Conservation (phyloP, 2,797 vertebrate species). For the Syndactyla subalaris region DNA sequence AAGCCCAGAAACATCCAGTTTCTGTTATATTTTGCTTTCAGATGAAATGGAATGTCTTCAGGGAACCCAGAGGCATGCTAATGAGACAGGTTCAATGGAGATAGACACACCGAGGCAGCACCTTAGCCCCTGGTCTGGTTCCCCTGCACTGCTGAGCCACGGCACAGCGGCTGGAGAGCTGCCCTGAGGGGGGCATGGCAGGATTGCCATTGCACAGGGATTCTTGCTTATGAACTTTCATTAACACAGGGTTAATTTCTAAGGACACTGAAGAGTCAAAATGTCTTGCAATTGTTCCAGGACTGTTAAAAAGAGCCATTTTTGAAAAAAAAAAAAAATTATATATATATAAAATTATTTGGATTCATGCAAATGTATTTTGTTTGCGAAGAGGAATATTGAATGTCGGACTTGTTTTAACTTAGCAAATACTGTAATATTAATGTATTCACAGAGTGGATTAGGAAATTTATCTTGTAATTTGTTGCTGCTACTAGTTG, state of each 20-base stretch:
- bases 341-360: neutral
- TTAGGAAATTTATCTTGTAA: constrained; percentile 70
- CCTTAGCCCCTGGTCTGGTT: constrained; percentile 47
- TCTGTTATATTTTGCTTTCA: constrained; percentile 69
- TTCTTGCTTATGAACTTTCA: constrained; percentile 58
- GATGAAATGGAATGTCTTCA: constrained; percentile 44
- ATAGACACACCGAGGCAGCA: constrained; percentile 48
- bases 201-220: constrained; percentile 18
- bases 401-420: constrained; percentile 60
- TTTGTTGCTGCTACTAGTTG: constrained; percentile 64
- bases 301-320: neutral
- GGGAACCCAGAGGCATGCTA: constrained; percentile 53
- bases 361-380: constrained; percentile 40
- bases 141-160: neutral
- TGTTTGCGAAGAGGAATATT: constrained; percentile 59
- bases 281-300: constrained; percentile 39
- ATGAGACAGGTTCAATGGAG: constrained; percentile 67
- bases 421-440: constrained; percentile 70
- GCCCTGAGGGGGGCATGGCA: constrained; percentile 35
- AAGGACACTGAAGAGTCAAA: constrained; percentile 49
- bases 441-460: constrained; percentile 66
- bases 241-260: constrained; percentile 62
- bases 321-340: neutral
- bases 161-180: neutral
- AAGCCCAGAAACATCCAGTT: constrained; percentile 69